Conservation (phyloP, 2,888 invertebrate species). For the Chrysolina oricalcia region DNA sequence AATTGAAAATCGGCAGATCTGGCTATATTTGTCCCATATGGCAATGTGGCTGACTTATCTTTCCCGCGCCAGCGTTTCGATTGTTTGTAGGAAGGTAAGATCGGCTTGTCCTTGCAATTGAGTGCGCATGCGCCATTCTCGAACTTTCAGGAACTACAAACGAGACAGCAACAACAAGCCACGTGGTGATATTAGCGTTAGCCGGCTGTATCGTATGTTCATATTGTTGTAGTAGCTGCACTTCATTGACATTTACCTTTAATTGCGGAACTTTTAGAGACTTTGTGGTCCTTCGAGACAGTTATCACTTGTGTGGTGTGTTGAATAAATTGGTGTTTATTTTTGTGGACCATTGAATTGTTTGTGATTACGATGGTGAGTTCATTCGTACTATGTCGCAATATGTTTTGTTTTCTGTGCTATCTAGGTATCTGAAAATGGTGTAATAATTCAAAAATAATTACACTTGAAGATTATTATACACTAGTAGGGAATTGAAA, state of each 20-base stretch:
- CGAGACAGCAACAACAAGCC: constrained; percentile 49
- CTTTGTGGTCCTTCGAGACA: not conserved
- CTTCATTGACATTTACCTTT: not conserved
- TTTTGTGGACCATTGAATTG: not conserved
- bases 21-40: not conserved
- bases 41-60: constrained; percentile 10
- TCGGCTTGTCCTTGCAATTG: constrained; percentile 38
- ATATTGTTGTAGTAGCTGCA: constrained; percentile 18
- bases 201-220: constrained; percentile 39
- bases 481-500: too few species aligned
- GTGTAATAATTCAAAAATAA: not conserved
- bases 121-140: constrained; percentile 49
- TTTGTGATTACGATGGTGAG: constrained; percentile 9
- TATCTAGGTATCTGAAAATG: not conserved
- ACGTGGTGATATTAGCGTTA: constrained; percentile 59
- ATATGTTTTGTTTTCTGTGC: not conserved
- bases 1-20: not conserved
- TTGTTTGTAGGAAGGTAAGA: constrained; percentile 28
- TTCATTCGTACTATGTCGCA: not conserved
- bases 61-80: constrained; percentile 36
- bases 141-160: constrained; percentile 52
- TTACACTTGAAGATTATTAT: too few species aligned
- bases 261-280: not conserved
- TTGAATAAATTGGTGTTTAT: not conserved
- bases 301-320: not conserved